Evolutionary conservation across 2,888 invertebrate species (phyloP).

Genomic region (Cylloceria caligata): DNA sequence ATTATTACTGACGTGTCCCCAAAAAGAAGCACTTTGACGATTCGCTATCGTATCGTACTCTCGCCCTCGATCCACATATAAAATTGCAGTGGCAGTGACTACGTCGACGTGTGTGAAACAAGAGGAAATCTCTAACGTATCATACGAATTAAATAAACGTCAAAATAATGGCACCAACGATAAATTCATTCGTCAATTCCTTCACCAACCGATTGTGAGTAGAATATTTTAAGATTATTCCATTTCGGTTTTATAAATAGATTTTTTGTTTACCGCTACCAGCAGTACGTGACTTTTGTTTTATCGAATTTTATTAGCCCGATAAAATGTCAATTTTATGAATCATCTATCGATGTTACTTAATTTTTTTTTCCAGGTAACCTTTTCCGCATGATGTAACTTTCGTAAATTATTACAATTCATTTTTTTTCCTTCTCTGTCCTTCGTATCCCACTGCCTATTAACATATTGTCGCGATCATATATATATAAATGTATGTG

Average conservation of each 20-base stretch:
- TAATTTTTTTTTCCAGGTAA: slow-evolving; percentile 8
- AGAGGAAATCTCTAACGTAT: neutral
- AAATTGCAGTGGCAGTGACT: slow-evolving; percentile 72
- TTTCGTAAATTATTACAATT: slow-evolving; percentile 21
- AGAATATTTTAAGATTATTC: slow-evolving; percentile 3
- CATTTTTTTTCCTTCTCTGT: neutral
- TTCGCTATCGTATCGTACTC: slow-evolving; percentile 76
- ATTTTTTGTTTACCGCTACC: slow-evolving; percentile 46
- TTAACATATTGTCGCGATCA: neutral
- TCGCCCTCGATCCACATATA: slow-evolving; percentile 72
- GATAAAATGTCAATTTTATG: neutral
- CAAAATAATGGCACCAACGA: slow-evolving; percentile 86
- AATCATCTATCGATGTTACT: neutral
- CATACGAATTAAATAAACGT: slow-evolving; percentile 11
- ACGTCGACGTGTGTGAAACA: slow-evolving; percentile 61
- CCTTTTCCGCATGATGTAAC: slow-evolving; percentile 48
- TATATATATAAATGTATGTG: neutral
- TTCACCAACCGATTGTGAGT: slow-evolving; percentile 91
- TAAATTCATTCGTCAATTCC: slow-evolving; percentile 89
- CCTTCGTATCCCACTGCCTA: neutral
- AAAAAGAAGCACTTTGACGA: slow-evolving; percentile 75
- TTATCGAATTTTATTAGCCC: neutral
- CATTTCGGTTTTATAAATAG: slow-evolving; percentile 48
- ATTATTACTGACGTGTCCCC: slow-evolving; percentile 84
- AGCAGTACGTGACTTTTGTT: neutral